Conservation (phyloP, 2,888 invertebrate species). For the Phortica magna region DNA sequence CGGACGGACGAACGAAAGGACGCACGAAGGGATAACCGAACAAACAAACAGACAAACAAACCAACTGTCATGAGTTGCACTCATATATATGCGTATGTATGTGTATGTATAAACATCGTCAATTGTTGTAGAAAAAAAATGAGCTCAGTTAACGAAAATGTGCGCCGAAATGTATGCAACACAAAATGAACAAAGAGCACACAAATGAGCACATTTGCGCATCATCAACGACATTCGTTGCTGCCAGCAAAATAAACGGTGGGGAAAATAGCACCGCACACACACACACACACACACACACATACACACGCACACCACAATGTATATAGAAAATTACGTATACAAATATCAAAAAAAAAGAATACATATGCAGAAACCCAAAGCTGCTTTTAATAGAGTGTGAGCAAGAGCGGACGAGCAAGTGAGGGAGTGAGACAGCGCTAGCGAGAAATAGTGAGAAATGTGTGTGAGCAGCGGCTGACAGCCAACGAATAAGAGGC, state of each 20-base stretch:
- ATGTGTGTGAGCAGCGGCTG: constrained; percentile 9
- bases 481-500: neutral
- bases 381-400: no score
- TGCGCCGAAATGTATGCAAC: constrained; percentile 60
- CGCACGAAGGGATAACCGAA: constrained; percentile 31
- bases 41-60: constrained; percentile 59
- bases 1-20: no score
- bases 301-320: neutral
- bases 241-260: neutral
- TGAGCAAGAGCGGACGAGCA: neutral
- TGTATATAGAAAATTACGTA: no score
- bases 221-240: constrained; percentile 50
- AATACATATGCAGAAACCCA: no score
- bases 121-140: constrained; percentile 11
- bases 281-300: constrained; percentile 8
- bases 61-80: neutral
- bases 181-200: constrained; percentile 46
- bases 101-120: neutral
- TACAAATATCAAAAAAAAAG: no score
- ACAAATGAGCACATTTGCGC: constrained; percentile 67
- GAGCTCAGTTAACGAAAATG: constrained; percentile 10
- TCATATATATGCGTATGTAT: neutral
- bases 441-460: neutral
- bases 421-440: neutral
- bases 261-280: neutral